A percentile compares a stretch with the other conserved stretches of the same genome.
These are phyloP conservation scores for Thunnus albacares DNA, from an alignment of 2,797 vertebrate genomes.

Conservation along the genomic window DNA sequence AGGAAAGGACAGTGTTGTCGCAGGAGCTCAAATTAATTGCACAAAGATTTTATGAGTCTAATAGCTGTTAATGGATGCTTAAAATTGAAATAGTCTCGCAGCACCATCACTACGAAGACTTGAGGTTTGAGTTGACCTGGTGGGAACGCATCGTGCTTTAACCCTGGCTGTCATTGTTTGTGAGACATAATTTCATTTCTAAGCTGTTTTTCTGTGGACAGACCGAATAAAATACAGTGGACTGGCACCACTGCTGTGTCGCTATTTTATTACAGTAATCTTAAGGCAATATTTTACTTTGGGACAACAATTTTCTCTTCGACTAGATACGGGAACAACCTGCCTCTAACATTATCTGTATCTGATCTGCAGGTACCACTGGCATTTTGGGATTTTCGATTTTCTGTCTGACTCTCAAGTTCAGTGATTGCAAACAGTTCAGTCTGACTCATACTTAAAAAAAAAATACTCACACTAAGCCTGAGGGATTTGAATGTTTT, in stretches of 20 bases:
- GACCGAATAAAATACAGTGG: not conserved
- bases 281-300: not conserved
- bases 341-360: constrained; percentile 1
- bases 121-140: too few species aligned
- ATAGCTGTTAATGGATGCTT: not conserved
- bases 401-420: constrained; percentile 15
- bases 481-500: too few species aligned
- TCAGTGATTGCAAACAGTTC: constrained; percentile 6
- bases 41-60: not conserved
- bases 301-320: not conserved
- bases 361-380: not conserved
- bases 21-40: not conserved
- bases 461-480: not conserved
- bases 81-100: not conserved
- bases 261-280: constrained; percentile 10
- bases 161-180: not conserved
- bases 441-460: not conserved
- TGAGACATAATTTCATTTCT: not conserved
- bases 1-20: not conserved
- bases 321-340: not conserved
- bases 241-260: not conserved
- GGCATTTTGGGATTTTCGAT: not conserved
- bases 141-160: too few species aligned
- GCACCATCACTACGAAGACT: too few species aligned
- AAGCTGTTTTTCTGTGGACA: not conserved